phyloP scores from a whole-genome alignment of 2,797 vertebrate genomes.

The Hypotaenidia philippensis region DNA sequence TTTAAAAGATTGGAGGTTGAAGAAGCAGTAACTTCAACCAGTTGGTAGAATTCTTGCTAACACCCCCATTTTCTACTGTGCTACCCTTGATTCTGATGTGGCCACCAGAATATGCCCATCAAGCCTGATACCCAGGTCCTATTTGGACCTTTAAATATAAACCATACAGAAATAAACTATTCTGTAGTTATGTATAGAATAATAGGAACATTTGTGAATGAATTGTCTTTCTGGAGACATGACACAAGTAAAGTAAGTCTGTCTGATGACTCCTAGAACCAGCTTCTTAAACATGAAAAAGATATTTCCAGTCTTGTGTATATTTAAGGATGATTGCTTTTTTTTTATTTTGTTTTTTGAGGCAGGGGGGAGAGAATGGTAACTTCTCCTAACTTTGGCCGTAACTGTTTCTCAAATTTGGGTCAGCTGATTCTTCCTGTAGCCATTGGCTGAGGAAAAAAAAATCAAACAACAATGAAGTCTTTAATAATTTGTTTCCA shows the following conservation, averaged over 20 bases:
- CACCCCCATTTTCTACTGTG: rapidly evolving
- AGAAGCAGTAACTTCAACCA: not conserved
- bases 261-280: not conserved
- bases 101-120: not conserved
- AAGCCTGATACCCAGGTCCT: rapidly evolving
- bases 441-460: not conserved
- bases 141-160: not conserved
- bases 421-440: not conserved
- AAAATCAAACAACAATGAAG: not conserved
- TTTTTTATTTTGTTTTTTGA: no score
- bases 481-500: not conserved
- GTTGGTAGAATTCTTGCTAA: not conserved
- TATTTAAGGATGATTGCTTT: not conserved
- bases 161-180: not conserved
- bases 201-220: not conserved
- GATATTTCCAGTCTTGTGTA: not conserved
- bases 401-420: not conserved
- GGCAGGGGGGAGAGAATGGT: not conserved
- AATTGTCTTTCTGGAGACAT: not conserved
- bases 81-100: not conserved
- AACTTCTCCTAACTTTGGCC: not conserved
- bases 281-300: not conserved
- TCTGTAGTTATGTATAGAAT: not conserved
- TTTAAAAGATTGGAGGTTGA: not conserved
- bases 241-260: not conserved